phyloP scores from a whole-genome alignment of 2,797 vertebrate species.

The Channa striata region DNA sequence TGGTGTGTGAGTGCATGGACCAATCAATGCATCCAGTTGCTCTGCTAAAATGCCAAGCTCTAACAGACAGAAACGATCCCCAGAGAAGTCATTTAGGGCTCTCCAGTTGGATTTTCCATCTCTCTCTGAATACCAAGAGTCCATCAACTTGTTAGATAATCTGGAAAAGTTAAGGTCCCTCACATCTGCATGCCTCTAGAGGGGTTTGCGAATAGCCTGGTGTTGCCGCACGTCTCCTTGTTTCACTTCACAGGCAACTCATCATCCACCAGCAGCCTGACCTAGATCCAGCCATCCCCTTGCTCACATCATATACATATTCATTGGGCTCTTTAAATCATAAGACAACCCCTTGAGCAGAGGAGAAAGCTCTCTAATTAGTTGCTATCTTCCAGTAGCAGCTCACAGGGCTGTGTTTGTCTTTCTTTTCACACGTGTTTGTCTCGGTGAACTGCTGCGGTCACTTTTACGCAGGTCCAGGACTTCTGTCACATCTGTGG shows the following conservation, averaged over 20 bases:
- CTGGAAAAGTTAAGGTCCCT: slow-evolving; percentile 58
- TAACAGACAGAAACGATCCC: slow-evolving; percentile 62
- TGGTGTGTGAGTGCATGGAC: slow-evolving; percentile 22
- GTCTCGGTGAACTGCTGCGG: slow-evolving; percentile 9
- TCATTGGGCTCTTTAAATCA: slow-evolving; percentile 72
- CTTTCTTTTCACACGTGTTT: slow-evolving; percentile 44
- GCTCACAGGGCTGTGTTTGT: slow-evolving; percentile 56
- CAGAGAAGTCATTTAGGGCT: slow-evolving; percentile 66
- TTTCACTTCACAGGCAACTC: slow-evolving; percentile 60
- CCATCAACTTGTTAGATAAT: slow-evolving; percentile 56
- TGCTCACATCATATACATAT: slow-evolving; percentile 75
- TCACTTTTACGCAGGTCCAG: slow-evolving; percentile 12
- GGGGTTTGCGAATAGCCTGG: slow-evolving; percentile 46
- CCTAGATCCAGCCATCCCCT: slow-evolving; percentile 71
- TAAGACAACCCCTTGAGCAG: slow-evolving; percentile 57
- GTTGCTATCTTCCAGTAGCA: slow-evolving; percentile 61
- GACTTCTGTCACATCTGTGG: slow-evolving; percentile 16
- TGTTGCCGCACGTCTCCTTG: slow-evolving; percentile 42
- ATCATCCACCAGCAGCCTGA: slow-evolving; percentile 69
- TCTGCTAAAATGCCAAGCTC: slow-evolving; percentile 68
- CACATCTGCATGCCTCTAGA: slow-evolving; percentile 55
- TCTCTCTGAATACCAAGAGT: slow-evolving; percentile 58
- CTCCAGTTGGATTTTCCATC: slow-evolving; percentile 42
- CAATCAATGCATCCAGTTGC: slow-evolving; percentile 55
- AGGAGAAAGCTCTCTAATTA: slow-evolving; percentile 77